Conservation (phyloP, 2,888 invertebrate species). For the Cryptus viduatorius region DNA sequence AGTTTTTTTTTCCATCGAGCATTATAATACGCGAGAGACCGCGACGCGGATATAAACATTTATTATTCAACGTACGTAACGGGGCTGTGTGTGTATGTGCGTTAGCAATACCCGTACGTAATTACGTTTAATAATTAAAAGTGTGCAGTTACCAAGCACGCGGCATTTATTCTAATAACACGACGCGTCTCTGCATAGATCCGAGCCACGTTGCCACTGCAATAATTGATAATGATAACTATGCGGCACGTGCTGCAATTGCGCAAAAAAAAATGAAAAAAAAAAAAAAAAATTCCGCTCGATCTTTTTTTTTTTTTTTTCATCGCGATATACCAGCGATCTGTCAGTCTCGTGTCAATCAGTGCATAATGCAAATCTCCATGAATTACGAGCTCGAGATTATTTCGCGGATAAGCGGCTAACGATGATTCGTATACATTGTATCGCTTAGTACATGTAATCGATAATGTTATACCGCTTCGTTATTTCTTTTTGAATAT, state of each 20-base stretch:
- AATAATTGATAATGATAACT: slow-evolving; percentile 22
- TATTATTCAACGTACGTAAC: slow-evolving; percentile 81
- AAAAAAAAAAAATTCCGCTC: neutral
- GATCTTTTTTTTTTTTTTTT: slow-evolving; percentile 15
- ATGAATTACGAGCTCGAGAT: slow-evolving; percentile 21
- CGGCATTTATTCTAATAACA: slow-evolving; percentile 27
- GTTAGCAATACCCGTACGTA: neutral
- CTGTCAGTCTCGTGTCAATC: slow-evolving; percentile 16
- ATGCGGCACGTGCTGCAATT: slow-evolving; percentile 4
- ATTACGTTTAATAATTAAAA: slow-evolving; percentile 60
- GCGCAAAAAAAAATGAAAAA: slow-evolving; percentile 26
- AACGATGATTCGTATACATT: slow-evolving; percentile 6
- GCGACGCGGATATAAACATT: slow-evolving; percentile 78
- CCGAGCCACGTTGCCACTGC: neutral
- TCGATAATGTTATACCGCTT: neutral
- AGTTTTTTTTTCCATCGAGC: neutral
- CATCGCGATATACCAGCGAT: neutral
- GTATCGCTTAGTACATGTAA: neutral
- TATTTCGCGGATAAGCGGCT: slow-evolving; percentile 13
- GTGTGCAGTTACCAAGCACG: slow-evolving; percentile 31
- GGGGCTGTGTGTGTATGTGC: slow-evolving; percentile 75
- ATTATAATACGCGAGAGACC: slow-evolving; percentile 56
- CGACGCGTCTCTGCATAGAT: neutral
- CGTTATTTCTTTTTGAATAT: neutral
- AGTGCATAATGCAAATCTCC: neutral